Percentiles rank a stretch among this genome's conserved stretches.
Conservation (phyloP, 2,797 vertebrate genomes). For the Chanos chanos region DNA sequence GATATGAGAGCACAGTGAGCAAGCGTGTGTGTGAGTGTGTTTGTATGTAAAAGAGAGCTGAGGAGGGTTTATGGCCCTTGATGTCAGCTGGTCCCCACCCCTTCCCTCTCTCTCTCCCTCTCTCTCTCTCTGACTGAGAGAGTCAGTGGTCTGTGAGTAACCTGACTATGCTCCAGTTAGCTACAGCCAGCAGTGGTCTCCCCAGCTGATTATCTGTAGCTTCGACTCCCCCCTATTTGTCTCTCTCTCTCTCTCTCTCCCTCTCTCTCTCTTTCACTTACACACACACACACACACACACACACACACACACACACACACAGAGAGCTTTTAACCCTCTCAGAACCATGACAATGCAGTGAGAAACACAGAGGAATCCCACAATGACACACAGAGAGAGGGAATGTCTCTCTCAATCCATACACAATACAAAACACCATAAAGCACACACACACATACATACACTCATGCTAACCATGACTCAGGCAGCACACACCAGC, state of each 20-base stretch:
- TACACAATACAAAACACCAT: not conserved
- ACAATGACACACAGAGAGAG: not conserved
- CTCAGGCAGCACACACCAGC: too few relatives aligned
- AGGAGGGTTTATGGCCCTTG: conserved; percentile 9
- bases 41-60: not conserved
- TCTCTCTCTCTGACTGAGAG: conserved; percentile 35
- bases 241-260: not conserved
- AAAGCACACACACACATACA: not conserved
- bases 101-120: conserved; percentile 35
- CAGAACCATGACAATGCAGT: conserved; percentile 64
- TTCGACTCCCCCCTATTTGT: conserved; percentile 2
- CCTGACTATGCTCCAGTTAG: conserved; percentile 64
- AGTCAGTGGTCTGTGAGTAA: conserved; percentile 67
- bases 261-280: not conserved
- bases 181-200: conserved; percentile 34
- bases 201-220: conserved; percentile 31
- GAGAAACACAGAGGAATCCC: conserved; percentile 62
- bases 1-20: conserved; percentile 7
- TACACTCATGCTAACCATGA: not conserved
- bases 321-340: not conserved
- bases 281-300: not conserved
- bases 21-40: not conserved
- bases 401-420: too few relatives aligned
- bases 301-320: not conserved
- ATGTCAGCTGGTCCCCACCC: conserved; percentile 12